Percentiles rank a stretch among this genome's conserved stretches.
Evolutionary conservation across 1,140 invertebrate species (phyloP).

Genomic region (Coboldia fuscipes): DNA sequence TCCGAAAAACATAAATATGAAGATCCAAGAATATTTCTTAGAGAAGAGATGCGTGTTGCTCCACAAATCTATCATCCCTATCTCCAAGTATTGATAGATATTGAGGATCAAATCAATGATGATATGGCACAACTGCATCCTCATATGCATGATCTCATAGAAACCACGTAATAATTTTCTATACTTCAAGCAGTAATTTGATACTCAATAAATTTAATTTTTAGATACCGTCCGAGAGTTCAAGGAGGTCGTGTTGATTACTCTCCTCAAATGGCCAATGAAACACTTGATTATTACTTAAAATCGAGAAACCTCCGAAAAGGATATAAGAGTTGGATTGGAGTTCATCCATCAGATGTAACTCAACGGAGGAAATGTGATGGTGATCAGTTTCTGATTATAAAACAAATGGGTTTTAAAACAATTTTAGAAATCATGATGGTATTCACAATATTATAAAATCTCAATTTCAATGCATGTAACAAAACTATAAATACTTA

Average conservation of each 20-base stretch:
- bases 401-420: slow-evolving; percentile 36
- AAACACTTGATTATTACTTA: slow-evolving; percentile 24
- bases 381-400: slow-evolving; percentile 31
- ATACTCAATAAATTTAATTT: too few species aligned
- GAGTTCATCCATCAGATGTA: slow-evolving; percentile 31
- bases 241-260: slow-evolving; percentile 6
- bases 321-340: slow-evolving; percentile 33
- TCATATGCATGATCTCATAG: too few species aligned
- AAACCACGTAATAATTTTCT: too few species aligned
- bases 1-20: slow-evolving; percentile 9
- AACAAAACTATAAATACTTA: too few species aligned
- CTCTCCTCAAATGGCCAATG: slow-evolving; percentile 8
- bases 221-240: slow-evolving; percentile 4
- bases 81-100: too few species aligned
- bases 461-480: too few species aligned
- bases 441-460: too few species aligned
- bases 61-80: too few species aligned
- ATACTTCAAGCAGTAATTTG: too few species aligned
- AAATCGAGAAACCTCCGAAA: slow-evolving; percentile 27
- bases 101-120: too few species aligned
- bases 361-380: slow-evolving; percentile 29
- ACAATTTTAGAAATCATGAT: slow-evolving; percentile 32
- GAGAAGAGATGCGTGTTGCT: too few species aligned
- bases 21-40: slow-evolving; percentile 5
- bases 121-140: too few species aligned